Conservation (phyloP, 2,113 vertebrate species). For the Canis aureus region DNA sequence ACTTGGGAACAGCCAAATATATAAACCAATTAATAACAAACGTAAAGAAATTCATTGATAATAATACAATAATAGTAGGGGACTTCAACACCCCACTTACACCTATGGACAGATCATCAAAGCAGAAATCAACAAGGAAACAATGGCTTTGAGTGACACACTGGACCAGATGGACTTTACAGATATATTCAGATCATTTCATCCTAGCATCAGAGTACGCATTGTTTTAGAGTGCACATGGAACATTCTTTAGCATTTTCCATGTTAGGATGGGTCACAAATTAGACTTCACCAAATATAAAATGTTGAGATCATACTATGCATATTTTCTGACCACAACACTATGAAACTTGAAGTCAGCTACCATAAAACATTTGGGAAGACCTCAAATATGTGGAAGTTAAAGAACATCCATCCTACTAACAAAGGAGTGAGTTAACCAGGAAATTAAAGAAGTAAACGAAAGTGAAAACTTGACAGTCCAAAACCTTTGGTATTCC, state of each 20-base stretch:
- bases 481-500: too few species aligned
- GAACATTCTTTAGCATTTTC: not conserved
- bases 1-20: not conserved
- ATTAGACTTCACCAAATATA: not conserved
- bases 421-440: not conserved
- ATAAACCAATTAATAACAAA: not conserved
- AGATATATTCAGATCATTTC: not conserved
- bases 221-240: not conserved
- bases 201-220: not conserved
- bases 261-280: not conserved
- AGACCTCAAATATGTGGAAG: not conserved
- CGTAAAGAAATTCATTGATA: not conserved
- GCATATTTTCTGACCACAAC: not conserved
- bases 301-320: not conserved
- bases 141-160: not conserved
- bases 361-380: not conserved
- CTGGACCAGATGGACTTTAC: not conserved
- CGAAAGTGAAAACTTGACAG: too few species aligned
- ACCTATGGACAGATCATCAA: not conserved
- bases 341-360: not conserved
- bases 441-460: too few species aligned
- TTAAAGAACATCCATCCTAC: not conserved
- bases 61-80: too few species aligned
- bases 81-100: not conserved
- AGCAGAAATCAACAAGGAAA: not conserved